A percentile compares a stretch with the other conserved stretches of the same genome.
Evolutionary conservation across 1,140 invertebrate genomes (phyloP).

Genomic region (Drosophila ironensis): DNA sequence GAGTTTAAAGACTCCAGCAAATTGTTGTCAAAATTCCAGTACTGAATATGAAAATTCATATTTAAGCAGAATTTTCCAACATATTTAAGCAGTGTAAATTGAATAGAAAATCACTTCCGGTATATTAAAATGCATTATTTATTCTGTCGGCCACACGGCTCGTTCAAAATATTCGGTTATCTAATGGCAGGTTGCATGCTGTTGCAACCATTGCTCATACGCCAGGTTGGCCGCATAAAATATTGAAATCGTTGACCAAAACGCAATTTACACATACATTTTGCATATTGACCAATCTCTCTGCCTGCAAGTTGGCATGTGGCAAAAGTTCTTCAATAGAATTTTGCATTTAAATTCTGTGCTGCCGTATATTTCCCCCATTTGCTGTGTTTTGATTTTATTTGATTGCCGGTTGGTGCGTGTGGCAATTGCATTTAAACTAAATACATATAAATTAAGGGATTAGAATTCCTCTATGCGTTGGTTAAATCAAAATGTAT

Average conservation of each 20-base stretch:
- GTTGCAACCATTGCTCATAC: conserved; percentile 32
- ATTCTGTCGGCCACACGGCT: conserved; percentile 13
- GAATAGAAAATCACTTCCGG: conserved; percentile 43
- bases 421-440: conserved; percentile 3
- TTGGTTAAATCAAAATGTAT: conserved; percentile 5
- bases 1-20: neutral
- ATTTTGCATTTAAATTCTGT: conserved; percentile 36
- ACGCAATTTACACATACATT: conserved; percentile 46
- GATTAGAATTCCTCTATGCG: neutral
- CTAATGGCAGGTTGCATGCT: neutral
- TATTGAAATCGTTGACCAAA: conserved; percentile 47
- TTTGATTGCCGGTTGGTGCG: conserved; percentile 8
- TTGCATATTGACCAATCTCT: conserved; percentile 20
- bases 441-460: conserved; percentile 20
- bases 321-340: conserved; percentile 13
- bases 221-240: conserved; percentile 39
- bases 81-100: conserved; percentile 43
- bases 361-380: conserved; percentile 3
- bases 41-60: neutral
- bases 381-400: conserved; percentile 6
- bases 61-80: too few species aligned
- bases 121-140: conserved; percentile 29
- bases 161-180: conserved; percentile 9
- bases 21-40: neutral
- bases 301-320: neutral